Base-by-base conservation (phyloP, 2,888 invertebrate species). In the Anthophora plumipes region DNA sequence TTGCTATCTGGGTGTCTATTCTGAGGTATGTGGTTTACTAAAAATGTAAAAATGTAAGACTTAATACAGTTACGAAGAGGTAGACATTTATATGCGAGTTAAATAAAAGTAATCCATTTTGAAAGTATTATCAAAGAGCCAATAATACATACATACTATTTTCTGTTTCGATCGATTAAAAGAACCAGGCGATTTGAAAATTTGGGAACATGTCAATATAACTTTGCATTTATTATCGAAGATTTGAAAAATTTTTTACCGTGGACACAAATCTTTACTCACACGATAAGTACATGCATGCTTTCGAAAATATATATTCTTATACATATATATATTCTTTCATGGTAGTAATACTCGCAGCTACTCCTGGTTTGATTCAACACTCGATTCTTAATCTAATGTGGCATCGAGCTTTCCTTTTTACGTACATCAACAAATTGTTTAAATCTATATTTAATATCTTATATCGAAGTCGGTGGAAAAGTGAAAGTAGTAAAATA, bases 21-120 rank as follows among this genome's bases (percentile, higher is more conserved):
- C 89, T 92, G 92, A 93, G 92, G 92, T 93, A 92, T 92, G 90
- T 88, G 92, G 92, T 93, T 79, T 91, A 91, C 91, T 93, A 92
- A 92, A 91, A 91, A 90, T 92, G 92, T 92, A 93, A 92, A 92
- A 91, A 90, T 92, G 92, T 91, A 91, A 92, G 92, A 92, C 90
- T 92, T 92, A 92, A 92, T 92, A 92, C 91, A 91, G 86, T 92
- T 91, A 91, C 85, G 88, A 91, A 89, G 91, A 91, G 92, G 92
- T 92, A 91, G 91, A 91, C 90, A 90, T 88, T 90, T 88, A 89
- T 89, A 89, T 90, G 87, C 85, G 88, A 88, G 86, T 89, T 87
- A 90, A 90, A 87, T 88, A 87, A 87, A 86, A 85, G 59, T 82
- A 81, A 80, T 84, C 60, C 72, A 43, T 83, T 82, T 70, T 75